Evolutionary conservation across 2,888 invertebrate genomes (phyloP).

Genomic region (Colletes collaris): DNA sequence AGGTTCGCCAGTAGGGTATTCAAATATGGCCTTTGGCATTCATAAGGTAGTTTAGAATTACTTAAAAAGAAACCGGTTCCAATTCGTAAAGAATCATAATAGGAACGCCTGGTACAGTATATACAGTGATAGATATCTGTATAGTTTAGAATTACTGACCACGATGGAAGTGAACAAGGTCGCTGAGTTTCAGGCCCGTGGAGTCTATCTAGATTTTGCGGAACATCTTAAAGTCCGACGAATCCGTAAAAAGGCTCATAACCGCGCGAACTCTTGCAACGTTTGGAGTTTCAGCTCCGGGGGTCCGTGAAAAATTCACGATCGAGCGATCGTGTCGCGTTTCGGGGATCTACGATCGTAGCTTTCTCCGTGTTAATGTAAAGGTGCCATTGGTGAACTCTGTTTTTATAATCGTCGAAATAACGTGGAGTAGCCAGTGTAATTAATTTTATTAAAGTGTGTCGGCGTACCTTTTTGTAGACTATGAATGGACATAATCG

Average conservation of each 20-base stretch:
- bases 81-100: constrained; percentile 21
- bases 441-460: not conserved
- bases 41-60: not conserved
- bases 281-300: constrained; percentile 15
- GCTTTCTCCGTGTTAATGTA: constrained; percentile 4
- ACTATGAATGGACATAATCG: too few relatives aligned
- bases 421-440: not conserved
- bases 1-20: not conserved
- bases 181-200: constrained; percentile 31
- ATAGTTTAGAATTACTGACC: constrained; percentile 19
- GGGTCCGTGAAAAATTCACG: not conserved
- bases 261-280: constrained; percentile 37
- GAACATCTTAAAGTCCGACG: constrained; percentile 45
- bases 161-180: constrained; percentile 45
- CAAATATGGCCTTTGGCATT: constrained; percentile 28
- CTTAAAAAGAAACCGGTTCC: constrained; percentile 42
- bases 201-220: constrained; percentile 44
- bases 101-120: not conserved
- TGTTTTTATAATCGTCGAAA: not conserved
- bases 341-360: not conserved
- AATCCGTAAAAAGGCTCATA: constrained; percentile 47
- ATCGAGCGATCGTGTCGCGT: not conserved
- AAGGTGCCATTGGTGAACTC: not conserved
- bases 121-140: constrained; percentile 5
- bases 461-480: not conserved